Base-by-base conservation (phyloP, 2,797 vertebrate species). In the Novumbra hubbsi region DNA sequence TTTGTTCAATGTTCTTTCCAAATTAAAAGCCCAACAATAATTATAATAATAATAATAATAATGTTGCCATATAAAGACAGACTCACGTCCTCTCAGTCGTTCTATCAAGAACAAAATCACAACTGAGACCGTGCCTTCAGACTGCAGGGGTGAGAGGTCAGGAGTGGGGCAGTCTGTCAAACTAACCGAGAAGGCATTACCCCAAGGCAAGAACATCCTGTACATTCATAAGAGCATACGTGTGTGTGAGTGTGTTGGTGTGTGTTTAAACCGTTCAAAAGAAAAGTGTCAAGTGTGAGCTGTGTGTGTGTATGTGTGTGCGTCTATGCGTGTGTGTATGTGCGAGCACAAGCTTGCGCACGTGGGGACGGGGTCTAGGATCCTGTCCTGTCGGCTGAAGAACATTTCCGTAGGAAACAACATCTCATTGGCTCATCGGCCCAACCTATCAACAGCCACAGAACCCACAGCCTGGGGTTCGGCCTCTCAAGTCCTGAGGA, bases 361-460 rank as follows among this genome's bases (percentile, higher is more conserved):
- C 77, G 70, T 71, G 74, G 66, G 64, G 72, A 86, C 82, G 75
- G 84, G 28, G 32, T 84, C 79, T 75, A 71, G 79, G 82, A 82
- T 90, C 78, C 81, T 76, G 83, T 89, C 80, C 82, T 87, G 64
- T 62, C 17, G 81, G 90, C 85, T 84, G 91, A 91, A 93, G 89
- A 88, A 90, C 88, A 93, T 94, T 94, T 94, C 93, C 93, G 85
- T 93, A 93, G 93, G 93, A 94, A 94, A 94, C 91, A 93, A 81
- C 84, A 90, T 86, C 85, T 91, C 88, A 84, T 89, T 91, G 91
- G 90, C 88, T 89, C 80, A 75, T 85, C 74, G 21, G 76, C 81
- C 76, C 45, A 73, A 86, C 86, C 87, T 88, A 89, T 88, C 86
- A 87, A 81, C 84, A 80, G 78, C 86, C 81, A 85, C 68, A 76